Conservation (phyloP, 2,113 vertebrate species). For the Halcyon malimbica region DNA sequence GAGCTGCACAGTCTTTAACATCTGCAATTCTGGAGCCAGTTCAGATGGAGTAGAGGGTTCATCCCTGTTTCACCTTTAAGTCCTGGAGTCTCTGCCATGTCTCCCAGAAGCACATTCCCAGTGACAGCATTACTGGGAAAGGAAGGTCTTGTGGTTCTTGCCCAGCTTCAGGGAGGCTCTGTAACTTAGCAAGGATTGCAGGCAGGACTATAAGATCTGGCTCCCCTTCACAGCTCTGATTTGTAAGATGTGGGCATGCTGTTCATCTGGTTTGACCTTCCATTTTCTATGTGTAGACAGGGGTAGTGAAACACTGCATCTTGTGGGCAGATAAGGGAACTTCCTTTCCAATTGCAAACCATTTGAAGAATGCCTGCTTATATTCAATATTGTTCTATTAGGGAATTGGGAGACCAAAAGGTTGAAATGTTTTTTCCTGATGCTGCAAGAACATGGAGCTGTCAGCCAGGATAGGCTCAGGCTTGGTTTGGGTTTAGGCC, state of each 20-base stretch:
- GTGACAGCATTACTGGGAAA: background rate
- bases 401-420: background rate
- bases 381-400: background rate
- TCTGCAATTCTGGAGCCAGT: background rate
- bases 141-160: background rate
- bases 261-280: background rate
- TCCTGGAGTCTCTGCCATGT: background rate
- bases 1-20: background rate
- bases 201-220: background rate
- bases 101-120: background rate
- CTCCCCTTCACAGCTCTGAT: background rate
- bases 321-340: background rate
- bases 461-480: background rate
- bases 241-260: background rate
- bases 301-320: background rate
- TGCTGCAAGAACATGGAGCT: background rate
- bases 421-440: constrained; percentile 1
- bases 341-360: constrained; percentile 1
- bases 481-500: constrained; percentile 10
- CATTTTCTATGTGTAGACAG: background rate
- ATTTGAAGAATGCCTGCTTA: background rate
- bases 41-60: background rate
- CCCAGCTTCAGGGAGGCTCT: background rate
- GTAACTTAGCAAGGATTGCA: background rate
- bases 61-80: background rate